phyloP scores from a whole-genome alignment of 2,888 invertebrate genomes.

The Limnephilus lunatus region DNA sequence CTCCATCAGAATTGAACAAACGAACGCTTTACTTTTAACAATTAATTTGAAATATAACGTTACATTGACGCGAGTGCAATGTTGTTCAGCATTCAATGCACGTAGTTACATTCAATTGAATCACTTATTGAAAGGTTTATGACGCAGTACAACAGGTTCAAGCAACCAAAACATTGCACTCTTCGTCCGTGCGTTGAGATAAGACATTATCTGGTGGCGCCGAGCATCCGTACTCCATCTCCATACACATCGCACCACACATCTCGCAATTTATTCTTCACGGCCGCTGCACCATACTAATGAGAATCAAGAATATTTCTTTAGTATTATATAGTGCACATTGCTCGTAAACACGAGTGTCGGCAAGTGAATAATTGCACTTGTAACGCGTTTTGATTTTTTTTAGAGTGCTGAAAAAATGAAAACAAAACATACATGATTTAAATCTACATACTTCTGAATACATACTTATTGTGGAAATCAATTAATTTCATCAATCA shows the following conservation, averaged over 20 bases:
- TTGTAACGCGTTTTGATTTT: too few species aligned
- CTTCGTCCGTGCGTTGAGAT: constrained; percentile 21
- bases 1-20: background rate
- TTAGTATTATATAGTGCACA: background rate
- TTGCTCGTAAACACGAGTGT: background rate
- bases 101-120: constrained; percentile 36
- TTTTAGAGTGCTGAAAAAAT: too few species aligned
- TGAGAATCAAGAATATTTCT: background rate
- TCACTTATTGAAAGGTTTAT: constrained; percentile 36
- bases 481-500: too few species aligned
- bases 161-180: constrained; percentile 29
- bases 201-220: constrained; percentile 35
- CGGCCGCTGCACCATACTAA: background rate
- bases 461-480: too few species aligned
- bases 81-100: background rate
- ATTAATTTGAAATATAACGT: background rate
- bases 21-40: background rate
- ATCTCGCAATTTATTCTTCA: background rate
- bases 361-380: background rate
- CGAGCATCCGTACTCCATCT: background rate
- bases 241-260: background rate
- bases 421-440: too few species aligned
- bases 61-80: background rate
- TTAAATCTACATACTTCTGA: too few species aligned
- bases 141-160: constrained; percentile 20